Evolutionary conservation across 2,888 invertebrate genomes (phyloP).

Genomic region (Syrista parreyssii): DNA sequence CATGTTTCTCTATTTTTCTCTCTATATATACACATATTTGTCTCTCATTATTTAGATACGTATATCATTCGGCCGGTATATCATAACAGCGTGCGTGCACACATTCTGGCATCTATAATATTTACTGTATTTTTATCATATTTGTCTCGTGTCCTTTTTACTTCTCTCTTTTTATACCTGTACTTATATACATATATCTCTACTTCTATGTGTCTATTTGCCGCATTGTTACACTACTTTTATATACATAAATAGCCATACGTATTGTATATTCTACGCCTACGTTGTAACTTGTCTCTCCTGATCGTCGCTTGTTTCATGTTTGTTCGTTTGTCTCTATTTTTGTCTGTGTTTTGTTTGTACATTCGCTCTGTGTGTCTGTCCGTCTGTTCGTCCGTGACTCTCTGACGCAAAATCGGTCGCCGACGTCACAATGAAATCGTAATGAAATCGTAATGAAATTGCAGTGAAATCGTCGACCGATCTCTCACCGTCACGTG

Average conservation of each 20-base stretch:
- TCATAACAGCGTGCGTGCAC: slow-evolving; percentile 3
- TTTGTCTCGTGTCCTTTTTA: slow-evolving; percentile 6
- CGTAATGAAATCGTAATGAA: background rate
- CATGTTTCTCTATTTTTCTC: background rate
- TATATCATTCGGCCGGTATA: background rate
- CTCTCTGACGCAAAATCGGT: slow-evolving; percentile 20
- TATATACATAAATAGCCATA: slow-evolving; percentile 14
- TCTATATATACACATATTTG: slow-evolving; percentile 34
- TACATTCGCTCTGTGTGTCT: slow-evolving; percentile 48
- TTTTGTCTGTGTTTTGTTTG: slow-evolving; percentile 44
- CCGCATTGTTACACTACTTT: slow-evolving; percentile 44
- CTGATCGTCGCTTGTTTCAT: slow-evolving; percentile 42
- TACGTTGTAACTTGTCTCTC: slow-evolving; percentile 28
- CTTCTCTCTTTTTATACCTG: slow-evolving; percentile 9
- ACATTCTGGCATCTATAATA: background rate
- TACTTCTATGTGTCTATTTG: slow-evolving; percentile 27
- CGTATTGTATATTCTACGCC: slow-evolving; percentile 33
- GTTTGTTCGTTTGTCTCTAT: slow-evolving; percentile 41
- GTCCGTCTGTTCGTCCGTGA: slow-evolving; percentile 38
- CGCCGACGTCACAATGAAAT: background rate
- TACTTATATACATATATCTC: slow-evolving; percentile 15
- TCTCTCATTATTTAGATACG: slow-evolving; percentile 16
- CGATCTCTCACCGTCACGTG: background rate
- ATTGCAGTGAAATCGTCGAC: background rate
- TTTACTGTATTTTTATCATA: slow-evolving; percentile 10